Evolutionary conservation across 2,888 invertebrate genomes (phyloP), one percentile per base, ranked within the genome.

Genomic region (Cacoxenus indagator): DNA sequence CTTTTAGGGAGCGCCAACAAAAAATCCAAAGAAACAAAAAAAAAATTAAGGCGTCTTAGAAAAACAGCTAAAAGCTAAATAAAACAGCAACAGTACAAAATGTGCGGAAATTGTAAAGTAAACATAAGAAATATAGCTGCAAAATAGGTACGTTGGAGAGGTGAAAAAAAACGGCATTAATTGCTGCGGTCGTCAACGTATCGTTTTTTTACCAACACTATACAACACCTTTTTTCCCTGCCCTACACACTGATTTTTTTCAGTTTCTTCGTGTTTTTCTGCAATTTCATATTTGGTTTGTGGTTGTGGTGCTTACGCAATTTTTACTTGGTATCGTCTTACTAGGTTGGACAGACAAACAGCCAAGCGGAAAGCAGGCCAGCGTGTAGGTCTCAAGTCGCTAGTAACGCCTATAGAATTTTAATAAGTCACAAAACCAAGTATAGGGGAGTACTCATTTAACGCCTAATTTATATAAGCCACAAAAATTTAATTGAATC

Each of bases 231-330:
- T 19, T 17, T 19, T 19, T 51, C 8, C 9, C 51, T 19, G 9
- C n/a, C 51, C 3, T 17, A 2, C 48, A 9, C 8, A 14, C 51
- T 4, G 8, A 2, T 4, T 48, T 48, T 4, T 4, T 48, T 8
- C 19, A 48, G 45, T 43, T 51, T 22, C 51, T 51, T 22, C 51
- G 17, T 51, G 8, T 22, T 51, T 22, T 51, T 51, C 19, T 51
- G 14, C 37, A 11, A 37, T 37, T 37, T 37, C 37, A 37, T 43
- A 43, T 62, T 43, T 57, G 65, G 31, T 67, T 62, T 62, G 67
- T 51, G 62, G 78, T 31, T 62, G 67, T 54, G 37, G 9, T 46
- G 48, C 68, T 76, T 77, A 76, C 76, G 76, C 74, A 77, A 76
- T 76, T 43, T 66, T 66, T 37, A 51, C 54, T 65, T 57, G 64